Conservation (phyloP, 2,888 invertebrate genomes). For the Ophonus ardosiacus region DNA sequence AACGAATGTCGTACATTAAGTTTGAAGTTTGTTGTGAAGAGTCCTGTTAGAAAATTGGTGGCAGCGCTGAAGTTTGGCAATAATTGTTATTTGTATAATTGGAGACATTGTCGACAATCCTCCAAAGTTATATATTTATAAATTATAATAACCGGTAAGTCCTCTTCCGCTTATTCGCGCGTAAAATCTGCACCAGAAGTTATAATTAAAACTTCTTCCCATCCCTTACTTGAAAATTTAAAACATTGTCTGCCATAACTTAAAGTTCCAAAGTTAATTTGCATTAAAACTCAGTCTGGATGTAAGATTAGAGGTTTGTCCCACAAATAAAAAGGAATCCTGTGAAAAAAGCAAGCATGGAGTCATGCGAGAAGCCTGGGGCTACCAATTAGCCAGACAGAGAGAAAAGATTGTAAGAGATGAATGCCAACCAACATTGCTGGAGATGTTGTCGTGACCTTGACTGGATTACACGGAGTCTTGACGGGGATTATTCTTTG, state of each 20-base stretch:
- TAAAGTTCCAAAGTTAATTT: conserved; percentile 54
- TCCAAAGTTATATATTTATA: conserved; percentile 25
- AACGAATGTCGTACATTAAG: background rate
- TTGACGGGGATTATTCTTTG: conserved; percentile 8
- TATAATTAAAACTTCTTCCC: conserved; percentile 39
- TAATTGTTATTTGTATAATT: conserved; percentile 42
- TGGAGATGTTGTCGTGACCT: conserved; percentile 28
- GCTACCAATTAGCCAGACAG: conserved; percentile 49
- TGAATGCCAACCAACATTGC: conserved; percentile 36
- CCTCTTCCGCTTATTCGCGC: conserved; percentile 24
- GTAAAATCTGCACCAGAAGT: conserved; percentile 29
- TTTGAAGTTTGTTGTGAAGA: background rate
- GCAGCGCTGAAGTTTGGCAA: background rate
- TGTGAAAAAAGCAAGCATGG: conserved; percentile 21
- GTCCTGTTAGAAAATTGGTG: background rate
- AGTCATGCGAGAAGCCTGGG: conserved; percentile 32
- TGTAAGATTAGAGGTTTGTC: conserved; percentile 54
- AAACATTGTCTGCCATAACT: conserved; percentile 51
- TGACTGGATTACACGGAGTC: conserved; percentile 19
- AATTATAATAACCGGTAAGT: conserved; percentile 47
- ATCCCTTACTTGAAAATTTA: conserved; percentile 24
- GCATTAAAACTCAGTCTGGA: conserved; percentile 52
- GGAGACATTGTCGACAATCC: conserved; percentile 2
- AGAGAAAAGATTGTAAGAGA: background rate
- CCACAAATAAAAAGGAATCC: conserved; percentile 38